phyloP scores from a whole-genome alignment of 2,113 vertebrate genomes.

The Siphamia tubifer region DNA sequence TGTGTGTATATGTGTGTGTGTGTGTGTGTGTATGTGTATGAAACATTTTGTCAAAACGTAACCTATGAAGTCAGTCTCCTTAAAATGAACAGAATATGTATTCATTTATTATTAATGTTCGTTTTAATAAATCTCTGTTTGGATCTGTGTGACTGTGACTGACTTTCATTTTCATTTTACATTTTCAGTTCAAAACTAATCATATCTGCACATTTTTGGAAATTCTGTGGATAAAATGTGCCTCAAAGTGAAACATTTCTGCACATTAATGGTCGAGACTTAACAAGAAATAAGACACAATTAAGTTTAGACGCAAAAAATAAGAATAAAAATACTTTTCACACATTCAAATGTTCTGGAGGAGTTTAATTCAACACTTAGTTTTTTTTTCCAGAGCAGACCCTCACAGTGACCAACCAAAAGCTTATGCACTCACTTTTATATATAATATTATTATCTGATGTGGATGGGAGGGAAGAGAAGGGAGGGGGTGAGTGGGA shows the following conservation, averaged over 20 bases:
- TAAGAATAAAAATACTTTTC: no score
- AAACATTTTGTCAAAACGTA: conserved; percentile 53
- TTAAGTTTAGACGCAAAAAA: no score
- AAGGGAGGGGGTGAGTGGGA: background rate
- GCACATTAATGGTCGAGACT: no score
- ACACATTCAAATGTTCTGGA: no score
- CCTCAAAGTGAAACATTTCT: no score
- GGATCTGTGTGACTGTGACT: conserved; percentile 39
- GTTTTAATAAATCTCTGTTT: conserved; percentile 74
- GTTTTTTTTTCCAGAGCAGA: no score
- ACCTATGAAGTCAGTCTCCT: conserved; percentile 47
- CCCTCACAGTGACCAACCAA: background rate
- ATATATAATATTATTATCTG: conserved; percentile 7
- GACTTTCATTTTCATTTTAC: conserved; percentile 32
- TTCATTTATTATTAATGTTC: conserved; percentile 57
- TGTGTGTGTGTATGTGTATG: no score
- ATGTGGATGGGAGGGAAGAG: conserved; percentile 2
- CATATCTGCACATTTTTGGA: no score
- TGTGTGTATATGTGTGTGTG: no score
- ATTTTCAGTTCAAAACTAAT: background rate
- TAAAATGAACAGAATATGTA: conserved; percentile 52
- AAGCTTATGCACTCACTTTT: background rate
- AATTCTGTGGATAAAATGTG: no score
- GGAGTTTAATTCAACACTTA: no score
- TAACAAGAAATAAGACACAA: no score